Conservation (phyloP, 2,888 invertebrate genomes). For the Mayetiola destructor region DNA sequence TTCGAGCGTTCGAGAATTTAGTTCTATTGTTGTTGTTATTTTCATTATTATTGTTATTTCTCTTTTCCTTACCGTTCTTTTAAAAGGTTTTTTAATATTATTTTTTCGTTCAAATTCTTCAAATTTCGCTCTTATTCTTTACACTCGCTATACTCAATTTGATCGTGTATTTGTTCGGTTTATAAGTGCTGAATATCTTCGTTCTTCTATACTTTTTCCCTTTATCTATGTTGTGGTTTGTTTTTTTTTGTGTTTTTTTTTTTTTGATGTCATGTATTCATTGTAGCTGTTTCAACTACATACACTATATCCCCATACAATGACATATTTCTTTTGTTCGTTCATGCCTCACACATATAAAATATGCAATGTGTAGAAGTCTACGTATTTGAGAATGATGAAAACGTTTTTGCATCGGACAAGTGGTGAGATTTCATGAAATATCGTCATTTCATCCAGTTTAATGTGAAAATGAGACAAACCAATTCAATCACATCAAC, state of each 20-base stretch:
- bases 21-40: too few species aligned
- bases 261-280: neutral
- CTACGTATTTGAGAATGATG: neutral
- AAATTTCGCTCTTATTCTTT: too few species aligned
- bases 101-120: too few species aligned
- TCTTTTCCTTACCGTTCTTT: too few species aligned
- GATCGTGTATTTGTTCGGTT: too few species aligned
- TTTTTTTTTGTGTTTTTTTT: neutral
- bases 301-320: neutral
- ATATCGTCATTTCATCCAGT: neutral
- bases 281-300: neutral
- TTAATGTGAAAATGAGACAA: neutral
- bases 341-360: neutral
- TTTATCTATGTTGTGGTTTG: neutral
- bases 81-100: too few species aligned
- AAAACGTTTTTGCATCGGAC: neutral
- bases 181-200: too few species aligned
- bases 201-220: neutral
- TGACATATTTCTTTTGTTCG: neutral
- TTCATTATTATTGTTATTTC: too few species aligned
- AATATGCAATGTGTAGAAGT: too few species aligned
- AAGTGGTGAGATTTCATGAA: slow-evolving; percentile 8
- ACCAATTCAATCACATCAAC: neutral
- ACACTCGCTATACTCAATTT: neutral
- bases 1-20: too few species aligned